Conservation (phyloP, 2,888 invertebrate genomes). For the Synanthedon myopaeformis region DNA sequence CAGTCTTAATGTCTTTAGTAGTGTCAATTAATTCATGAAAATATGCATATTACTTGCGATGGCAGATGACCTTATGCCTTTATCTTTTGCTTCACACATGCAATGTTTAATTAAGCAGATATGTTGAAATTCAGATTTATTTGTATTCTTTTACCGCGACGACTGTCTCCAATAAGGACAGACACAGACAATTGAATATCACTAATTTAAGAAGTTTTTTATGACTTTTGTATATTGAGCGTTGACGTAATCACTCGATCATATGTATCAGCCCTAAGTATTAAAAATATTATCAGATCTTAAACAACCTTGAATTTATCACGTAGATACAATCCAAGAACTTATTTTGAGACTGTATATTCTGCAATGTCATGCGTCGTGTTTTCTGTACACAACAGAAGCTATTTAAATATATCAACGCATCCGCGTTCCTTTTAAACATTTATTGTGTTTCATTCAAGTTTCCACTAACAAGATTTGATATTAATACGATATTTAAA, state of each 20-base stretch:
- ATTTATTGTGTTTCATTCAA: constrained; percentile 23
- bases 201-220: too few relatives aligned
- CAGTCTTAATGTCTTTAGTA: neutral
- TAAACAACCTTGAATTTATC: neutral
- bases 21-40: neutral
- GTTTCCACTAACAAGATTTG: constrained; percentile 16
- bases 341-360: too few relatives aligned
- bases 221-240: too few relatives aligned
- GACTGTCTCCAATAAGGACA: too few relatives aligned
- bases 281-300: neutral
- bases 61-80: neutral
- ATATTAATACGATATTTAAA: constrained; percentile 45
- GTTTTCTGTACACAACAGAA: too few relatives aligned
- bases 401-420: neutral
- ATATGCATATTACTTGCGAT: neutral
- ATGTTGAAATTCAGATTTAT: neutral
- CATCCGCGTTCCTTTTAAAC: constrained; percentile 19
- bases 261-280: too few relatives aligned
- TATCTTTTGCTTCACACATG: neutral
- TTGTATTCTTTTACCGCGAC: neutral
- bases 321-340: neutral
- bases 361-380: neutral
- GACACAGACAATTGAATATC: too few relatives aligned
- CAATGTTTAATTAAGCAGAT: neutral
- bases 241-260: too few relatives aligned